phyloP scores from a whole-genome alignment of 2,797 vertebrate genomes.

The Gymnoscopelus microlampas region DNA sequence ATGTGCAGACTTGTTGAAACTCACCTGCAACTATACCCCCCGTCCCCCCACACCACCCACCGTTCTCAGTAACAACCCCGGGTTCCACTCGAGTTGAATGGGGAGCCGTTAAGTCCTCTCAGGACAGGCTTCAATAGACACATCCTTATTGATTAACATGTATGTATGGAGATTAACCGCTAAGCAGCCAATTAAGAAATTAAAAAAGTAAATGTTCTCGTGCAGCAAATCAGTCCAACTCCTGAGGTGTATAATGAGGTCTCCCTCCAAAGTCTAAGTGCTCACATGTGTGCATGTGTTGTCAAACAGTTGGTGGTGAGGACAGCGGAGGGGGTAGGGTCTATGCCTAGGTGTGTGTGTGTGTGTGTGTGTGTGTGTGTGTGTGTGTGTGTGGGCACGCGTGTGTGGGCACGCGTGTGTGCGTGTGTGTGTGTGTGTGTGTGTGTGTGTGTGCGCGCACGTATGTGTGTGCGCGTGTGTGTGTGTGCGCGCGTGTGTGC shows the following conservation, averaged over 20 bases:
- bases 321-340: too few relatives aligned
- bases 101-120: not conserved
- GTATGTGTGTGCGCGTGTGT: constrained; percentile 14
- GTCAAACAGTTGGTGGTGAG: constrained; percentile 4
- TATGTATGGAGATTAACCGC: not conserved
- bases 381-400: constrained; percentile 15
- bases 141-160: not conserved
- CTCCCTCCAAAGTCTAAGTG: constrained; percentile 3
- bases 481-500: constrained; percentile 10
- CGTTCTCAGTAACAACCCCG: not conserved
- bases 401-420: constrained; percentile 2
- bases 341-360: constrained; percentile 3
- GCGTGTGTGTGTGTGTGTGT: not conserved
- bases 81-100: not conserved
- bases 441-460: constrained; percentile 14
- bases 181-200: not conserved
- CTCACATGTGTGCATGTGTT: not conserved
- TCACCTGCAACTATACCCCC: constrained; percentile 34
- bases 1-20: constrained; percentile 52
- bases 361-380: constrained; percentile 5
- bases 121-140: constrained; percentile 1
- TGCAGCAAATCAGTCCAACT: not conserved
- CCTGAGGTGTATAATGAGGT: constrained; percentile 15
- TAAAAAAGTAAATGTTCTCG: too few relatives aligned
- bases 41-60: too few relatives aligned